Base-by-base conservation (phyloP, 30 jellyfish, hydroid and myxozoan genomes). In the Nemopilema nomurai region DNA sequence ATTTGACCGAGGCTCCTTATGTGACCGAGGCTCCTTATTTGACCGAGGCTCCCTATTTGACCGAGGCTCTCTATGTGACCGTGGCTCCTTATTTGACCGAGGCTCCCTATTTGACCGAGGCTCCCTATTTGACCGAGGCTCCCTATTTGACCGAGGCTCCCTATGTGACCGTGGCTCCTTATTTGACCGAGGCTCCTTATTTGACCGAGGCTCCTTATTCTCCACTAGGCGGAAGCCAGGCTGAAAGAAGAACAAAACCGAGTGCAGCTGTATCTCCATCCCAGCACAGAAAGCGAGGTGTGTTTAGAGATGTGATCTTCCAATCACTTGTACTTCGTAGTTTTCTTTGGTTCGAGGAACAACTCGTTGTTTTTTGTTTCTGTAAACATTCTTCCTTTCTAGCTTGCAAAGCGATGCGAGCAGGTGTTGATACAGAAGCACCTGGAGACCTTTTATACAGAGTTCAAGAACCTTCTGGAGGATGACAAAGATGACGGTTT, bases 401-500 rank as follows among this genome's bases (percentile, higher is more conserved):
- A 89, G 94, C 92, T 95, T n/a, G 99, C 99, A 21, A 95, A 86
- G 57, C 81, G 79, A 73, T 95, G 99, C 69, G 99, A 95, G 51
- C 97, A 82, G 0, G 97, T 95, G 24, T 84, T 95, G 25, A 95
- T 95, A 22, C 97, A 95, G 73, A 95, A 95, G 71, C 99, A 95
- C 82, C 82, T 95, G 64, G 99, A 95, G 33, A 95, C 99, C 0
- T 84, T 95, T 86, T 95, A 95, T 79, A 90, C 97, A 24, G 99
- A 95, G 68, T 95, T 95, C 79, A 80, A 90, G 75, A 86, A 95
- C 50, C 90, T 95, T 8, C 84, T 95, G 21, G 80, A 87, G 27
- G 99, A 95, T 78, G 97, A 95, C 73, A 95, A 95, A 87, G 93
- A 95, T 51, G 99, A 95, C 80, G 99, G 99, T 95, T 67, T 62